Evolutionary conservation across 2,888 invertebrate genomes (phyloP), one percentile per base, ranked within the genome.

Genomic region (Strigamia maritima): DNA sequence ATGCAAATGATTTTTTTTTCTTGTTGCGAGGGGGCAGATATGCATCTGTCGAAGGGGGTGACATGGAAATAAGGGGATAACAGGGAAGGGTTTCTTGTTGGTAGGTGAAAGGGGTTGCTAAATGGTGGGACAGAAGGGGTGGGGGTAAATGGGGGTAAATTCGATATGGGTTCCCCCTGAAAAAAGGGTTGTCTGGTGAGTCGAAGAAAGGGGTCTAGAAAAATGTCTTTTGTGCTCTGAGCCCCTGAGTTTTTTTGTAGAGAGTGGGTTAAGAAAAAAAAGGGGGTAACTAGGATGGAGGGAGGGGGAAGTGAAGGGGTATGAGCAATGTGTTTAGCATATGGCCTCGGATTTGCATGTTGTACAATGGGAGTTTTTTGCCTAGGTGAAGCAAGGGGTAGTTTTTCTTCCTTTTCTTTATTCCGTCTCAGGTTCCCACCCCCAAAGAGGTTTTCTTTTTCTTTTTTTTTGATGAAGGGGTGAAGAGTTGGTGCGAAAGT

Each of bases 41-140:
- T 60, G 60, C 60, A 60, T 60, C 60, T 60, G 60, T 60, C 60
- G 60, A 60, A 60, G 60, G 60, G 60, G 60, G 60, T 60, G 60
- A 60, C 60, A 60, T 60, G 60, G 60, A 60, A 60, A 60, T 60
- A 60, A 60, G 60, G 60, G 60, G 60, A 22, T 60, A 60, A 54
- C 54, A 54, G 24, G 60, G 12, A 60, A 12, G 60, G 60, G 3
- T 60, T 60, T 19, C 22, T 22, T 24, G 6, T 6, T 44, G 6
- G 44, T 44, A 44, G 44, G 60, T 60, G 60, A 60, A 60, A 60
- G 60, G 60, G 60, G 60, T 60, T 19, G 60, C 24, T 60, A 60
- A 60, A 19, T 60, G 60, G 60, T 60, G 60, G 60, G 60, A 60
- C 60, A 60, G 60, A 60, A 60, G 60, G 60, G 60, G 22, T 60